These are phyloP conservation scores for Rutpela maculata DNA, from an alignment of 2,888 invertebrate species.

Conservation along the genomic window DNA sequence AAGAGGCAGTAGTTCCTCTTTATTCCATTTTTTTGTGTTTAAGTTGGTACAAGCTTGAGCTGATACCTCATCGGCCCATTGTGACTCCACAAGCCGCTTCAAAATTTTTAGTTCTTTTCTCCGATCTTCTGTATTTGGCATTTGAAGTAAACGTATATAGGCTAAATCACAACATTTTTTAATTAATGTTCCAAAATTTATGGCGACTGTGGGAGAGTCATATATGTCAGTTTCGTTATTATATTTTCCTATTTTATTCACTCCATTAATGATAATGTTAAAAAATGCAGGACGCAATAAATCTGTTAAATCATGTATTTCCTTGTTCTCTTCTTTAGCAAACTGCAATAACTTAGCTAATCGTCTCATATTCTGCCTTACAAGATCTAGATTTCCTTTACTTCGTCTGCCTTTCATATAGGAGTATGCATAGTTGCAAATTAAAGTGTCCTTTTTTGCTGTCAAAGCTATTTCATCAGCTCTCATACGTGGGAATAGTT, in stretches of 20 bases:
- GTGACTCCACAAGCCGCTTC: slow-evolving; percentile 58
- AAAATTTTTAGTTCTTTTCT: slow-evolving; percentile 49
- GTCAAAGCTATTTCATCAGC: slow-evolving; percentile 48
- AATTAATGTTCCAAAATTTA: slow-evolving; percentile 59
- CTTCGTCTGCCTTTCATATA: no score
- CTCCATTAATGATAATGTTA: not conserved
- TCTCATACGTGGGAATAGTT: slow-evolving; percentile 53
- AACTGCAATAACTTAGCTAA: no score
- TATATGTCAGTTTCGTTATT: slow-evolving; percentile 13
- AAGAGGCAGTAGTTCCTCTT: no score
- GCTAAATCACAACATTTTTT: slow-evolving; percentile 56
- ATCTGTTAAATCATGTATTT: slow-evolving; percentile 18
- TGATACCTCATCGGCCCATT: no score
- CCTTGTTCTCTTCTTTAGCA: not conserved
- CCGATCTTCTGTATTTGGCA: not conserved
- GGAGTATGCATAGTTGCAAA: slow-evolving; percentile 52
- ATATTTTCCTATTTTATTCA: slow-evolving; percentile 23
- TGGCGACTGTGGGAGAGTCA: slow-evolving; percentile 58
- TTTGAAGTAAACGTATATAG: slow-evolving; percentile 7
- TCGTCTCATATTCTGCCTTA: no score
- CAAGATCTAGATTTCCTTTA: no score
- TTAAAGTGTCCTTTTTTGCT: slow-evolving; percentile 51
- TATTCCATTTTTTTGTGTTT: no score
- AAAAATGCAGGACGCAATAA: slow-evolving; percentile 5
- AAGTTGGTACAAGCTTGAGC: no score